These are phyloP conservation scores for Valencia hispanica DNA, from an alignment of 2,797 vertebrate genomes.

Conservation along the genomic window DNA sequence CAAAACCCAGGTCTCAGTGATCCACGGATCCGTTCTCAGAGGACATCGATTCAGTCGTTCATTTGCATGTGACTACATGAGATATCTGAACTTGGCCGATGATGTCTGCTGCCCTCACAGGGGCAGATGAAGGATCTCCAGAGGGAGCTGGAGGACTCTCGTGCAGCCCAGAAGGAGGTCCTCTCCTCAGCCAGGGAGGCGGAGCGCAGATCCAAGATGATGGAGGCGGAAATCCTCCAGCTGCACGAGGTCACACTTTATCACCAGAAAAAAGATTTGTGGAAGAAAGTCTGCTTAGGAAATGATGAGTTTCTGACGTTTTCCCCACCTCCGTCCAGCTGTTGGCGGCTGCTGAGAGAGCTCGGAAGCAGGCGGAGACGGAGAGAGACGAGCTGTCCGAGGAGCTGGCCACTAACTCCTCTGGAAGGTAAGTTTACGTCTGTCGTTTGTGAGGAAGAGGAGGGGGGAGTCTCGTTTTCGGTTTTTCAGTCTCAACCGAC, in stretches of 20 bases:
- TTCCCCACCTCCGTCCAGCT: constrained; percentile 31
- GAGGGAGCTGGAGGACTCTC: constrained; percentile 93
- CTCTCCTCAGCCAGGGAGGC: constrained; percentile 90
- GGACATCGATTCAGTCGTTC: not conserved
- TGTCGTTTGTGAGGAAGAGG: too few species aligned
- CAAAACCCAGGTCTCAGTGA: constrained; percentile 88
- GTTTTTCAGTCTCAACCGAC: too few species aligned
- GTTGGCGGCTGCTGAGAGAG: constrained; percentile 89
- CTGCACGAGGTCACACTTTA: constrained; percentile 95
- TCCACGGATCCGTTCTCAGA: accelerated
- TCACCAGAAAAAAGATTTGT: not conserved
- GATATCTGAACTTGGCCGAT: not conserved
- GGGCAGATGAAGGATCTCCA: constrained; percentile 96
- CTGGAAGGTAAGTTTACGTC: constrained; percentile 94
- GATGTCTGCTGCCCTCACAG: constrained; percentile 64
- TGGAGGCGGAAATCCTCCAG: constrained; percentile 92
- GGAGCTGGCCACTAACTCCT: constrained; percentile 87
- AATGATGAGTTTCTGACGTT: not conserved
- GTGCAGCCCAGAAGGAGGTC: constrained; percentile 89
- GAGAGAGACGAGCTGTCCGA: constrained; percentile 94
- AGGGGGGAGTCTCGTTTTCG: too few species aligned
- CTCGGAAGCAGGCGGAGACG: constrained; percentile 90
- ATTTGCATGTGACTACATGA: not conserved
- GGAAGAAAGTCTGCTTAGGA: not conserved
- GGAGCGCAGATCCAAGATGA: constrained; percentile 90